Conservation (phyloP, 1,140 invertebrate genomes). For the Sitophilus oryzae region DNA sequence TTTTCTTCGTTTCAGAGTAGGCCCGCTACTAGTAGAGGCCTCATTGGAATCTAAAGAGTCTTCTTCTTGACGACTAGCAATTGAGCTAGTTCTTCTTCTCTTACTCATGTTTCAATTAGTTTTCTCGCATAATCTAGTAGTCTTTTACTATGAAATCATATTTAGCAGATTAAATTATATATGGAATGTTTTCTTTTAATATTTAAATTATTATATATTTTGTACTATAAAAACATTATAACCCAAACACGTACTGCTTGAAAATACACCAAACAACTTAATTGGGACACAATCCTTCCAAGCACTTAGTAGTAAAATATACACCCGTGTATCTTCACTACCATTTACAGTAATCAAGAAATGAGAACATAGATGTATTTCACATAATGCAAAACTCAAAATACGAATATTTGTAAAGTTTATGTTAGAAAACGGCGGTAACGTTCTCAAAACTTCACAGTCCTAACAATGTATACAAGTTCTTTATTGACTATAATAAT, state of each 20-base stretch:
- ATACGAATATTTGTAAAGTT: too few relatives aligned
- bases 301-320: too few relatives aligned
- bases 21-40: conserved; percentile 37
- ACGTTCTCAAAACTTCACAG: not conserved
- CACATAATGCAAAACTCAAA: too few relatives aligned
- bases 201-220: not conserved
- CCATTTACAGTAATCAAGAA: too few relatives aligned
- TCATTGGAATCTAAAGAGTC: conserved; percentile 45
- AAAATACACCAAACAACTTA: too few relatives aligned
- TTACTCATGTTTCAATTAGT: conserved; percentile 40
- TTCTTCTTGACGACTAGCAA: conserved; percentile 59
- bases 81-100: conserved; percentile 52
- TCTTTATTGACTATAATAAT: not conserved
- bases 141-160: conserved; percentile 3
- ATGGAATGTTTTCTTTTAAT: not conserved
- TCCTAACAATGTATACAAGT: not conserved
- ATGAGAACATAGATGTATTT: too few relatives aligned
- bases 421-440: not conserved
- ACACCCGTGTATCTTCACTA: too few relatives aligned
- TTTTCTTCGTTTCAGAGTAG: conserved; percentile 36
- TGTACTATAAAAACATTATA: too few relatives aligned
- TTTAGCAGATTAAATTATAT: not conserved
- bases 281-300: too few relatives aligned
- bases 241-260: too few relatives aligned
- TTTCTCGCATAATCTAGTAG: not conserved